These are phyloP conservation scores for Oscheius sp. DNA, from an alignment of 2,888 invertebrate genomes.

Conservation along the genomic window DNA sequence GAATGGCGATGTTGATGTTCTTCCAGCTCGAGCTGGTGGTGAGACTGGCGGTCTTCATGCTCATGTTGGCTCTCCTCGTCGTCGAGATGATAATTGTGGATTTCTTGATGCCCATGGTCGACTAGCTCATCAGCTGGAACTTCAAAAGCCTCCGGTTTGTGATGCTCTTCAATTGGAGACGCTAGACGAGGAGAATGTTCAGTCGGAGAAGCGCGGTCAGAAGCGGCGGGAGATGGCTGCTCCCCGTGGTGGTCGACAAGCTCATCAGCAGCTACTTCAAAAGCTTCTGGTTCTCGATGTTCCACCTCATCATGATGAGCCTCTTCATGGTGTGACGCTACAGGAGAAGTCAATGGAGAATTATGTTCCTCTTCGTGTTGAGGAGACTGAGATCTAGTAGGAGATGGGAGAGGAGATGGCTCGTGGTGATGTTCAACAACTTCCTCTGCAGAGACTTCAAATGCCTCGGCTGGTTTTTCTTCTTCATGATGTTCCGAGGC, in stretches of 20 bases:
- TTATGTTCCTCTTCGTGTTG: not conserved
- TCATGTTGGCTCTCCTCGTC: not conserved
- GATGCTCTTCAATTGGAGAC: not conserved
- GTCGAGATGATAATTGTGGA: not conserved
- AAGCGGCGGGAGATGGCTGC: not conserved
- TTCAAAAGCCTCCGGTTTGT: constrained; percentile 3
- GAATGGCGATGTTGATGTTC: constrained; percentile 16
- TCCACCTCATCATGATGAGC: not conserved
- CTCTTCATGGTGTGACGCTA: not conserved
- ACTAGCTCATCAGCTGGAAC: constrained; percentile 15
- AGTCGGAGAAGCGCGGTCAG: not conserved
- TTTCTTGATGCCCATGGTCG: not conserved
- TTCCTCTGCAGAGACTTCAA: constrained; percentile 18
- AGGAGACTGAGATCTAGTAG: not conserved
- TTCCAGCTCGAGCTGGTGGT: not conserved
- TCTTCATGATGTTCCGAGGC: not conserved
- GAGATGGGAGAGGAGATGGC: not conserved
- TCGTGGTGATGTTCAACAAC: not conserved
- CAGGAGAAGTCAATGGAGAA: not conserved
- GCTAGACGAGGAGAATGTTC: not conserved
- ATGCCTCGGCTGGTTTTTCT: constrained; percentile 6
- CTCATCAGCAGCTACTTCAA: constrained; percentile 7
- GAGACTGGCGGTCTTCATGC: not conserved
- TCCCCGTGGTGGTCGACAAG: not conserved
- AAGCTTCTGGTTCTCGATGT: constrained; percentile 2